phyloP scores from a whole-genome alignment of 2,888 invertebrate species.

The Erebia aethiops region DNA sequence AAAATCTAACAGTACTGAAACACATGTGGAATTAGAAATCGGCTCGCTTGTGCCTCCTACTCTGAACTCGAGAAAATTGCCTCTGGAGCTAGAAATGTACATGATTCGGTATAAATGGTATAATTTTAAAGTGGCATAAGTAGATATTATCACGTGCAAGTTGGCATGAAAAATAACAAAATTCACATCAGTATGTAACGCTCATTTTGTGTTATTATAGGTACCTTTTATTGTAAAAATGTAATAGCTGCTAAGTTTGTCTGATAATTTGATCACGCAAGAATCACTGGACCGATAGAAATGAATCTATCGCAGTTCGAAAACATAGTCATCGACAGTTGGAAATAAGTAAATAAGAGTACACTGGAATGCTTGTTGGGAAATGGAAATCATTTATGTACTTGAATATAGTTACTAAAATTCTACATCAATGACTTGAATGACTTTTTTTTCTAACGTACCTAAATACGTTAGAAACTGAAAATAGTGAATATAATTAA shows the following conservation, averaged over 20 bases:
- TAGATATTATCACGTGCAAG: conserved; percentile 14
- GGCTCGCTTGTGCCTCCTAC: conserved; percentile 7
- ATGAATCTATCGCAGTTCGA: too few relatives aligned
- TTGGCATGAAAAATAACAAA: conserved; percentile 2
- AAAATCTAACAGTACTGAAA: conserved; percentile 15
- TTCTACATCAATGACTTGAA: too few relatives aligned
- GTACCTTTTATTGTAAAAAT: not conserved
- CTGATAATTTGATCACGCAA: too few relatives aligned
- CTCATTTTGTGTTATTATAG: not conserved
- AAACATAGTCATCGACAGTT: too few relatives aligned
- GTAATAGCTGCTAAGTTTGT: not conserved
- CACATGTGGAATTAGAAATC: conserved; percentile 30
- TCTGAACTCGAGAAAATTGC: conserved; percentile 21
- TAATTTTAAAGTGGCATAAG: conserved; percentile 7
- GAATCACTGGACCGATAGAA: too few relatives aligned
- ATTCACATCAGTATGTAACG: not conserved
- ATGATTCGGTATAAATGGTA: conserved; percentile 17
- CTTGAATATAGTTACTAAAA: too few relatives aligned
- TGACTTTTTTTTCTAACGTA: too few relatives aligned
- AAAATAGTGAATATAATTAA: too few relatives aligned
- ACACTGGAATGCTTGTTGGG: too few relatives aligned
- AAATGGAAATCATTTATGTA: too few relatives aligned
- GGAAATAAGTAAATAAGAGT: too few relatives aligned
- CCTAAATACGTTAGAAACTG: too few relatives aligned
- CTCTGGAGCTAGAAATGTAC: conserved; percentile 6